A percentile compares a stretch with the other conserved stretches of the same genome.
Conservation (phyloP, 2,113 vertebrate genomes). For the Petrocephalus zakoni region DNA sequence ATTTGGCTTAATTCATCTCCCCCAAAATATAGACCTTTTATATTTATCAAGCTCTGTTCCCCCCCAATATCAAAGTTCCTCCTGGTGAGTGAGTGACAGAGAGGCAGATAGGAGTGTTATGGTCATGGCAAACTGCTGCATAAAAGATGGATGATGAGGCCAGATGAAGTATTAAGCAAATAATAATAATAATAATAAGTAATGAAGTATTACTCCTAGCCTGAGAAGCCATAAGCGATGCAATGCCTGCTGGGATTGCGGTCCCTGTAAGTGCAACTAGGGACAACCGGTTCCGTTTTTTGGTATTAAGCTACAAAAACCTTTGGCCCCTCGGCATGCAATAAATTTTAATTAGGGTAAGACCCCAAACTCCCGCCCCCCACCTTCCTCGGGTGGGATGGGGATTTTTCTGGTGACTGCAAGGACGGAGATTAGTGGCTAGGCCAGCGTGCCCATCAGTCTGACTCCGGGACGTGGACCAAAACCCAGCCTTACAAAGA, state of each 20-base stretch:
- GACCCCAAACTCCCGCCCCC: not conserved
- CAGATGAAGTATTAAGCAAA: not conserved
- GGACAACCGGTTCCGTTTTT: not conserved
- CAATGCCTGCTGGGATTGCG: not conserved
- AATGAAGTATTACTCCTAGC: not conserved
- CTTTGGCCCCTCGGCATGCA: not conserved
- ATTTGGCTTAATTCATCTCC: not conserved
- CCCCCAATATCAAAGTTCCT: not conserved
- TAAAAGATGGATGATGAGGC: not conserved
- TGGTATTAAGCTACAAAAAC: not conserved
- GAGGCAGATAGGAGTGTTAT: not conserved
- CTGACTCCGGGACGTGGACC: not conserved
- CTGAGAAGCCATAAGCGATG: not conserved
- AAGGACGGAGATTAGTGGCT: not conserved
- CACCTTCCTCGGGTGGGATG: slow-evolving; percentile 2
- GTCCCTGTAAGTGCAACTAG: not conserved
- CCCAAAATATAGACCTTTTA: not conserved
- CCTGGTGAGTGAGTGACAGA: not conserved
- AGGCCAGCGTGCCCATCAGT: not conserved
- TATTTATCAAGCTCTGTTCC: not conserved
- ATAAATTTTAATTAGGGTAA: slow-evolving; percentile 6
- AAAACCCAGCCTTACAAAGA: slow-evolving; percentile 9
- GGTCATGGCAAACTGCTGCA: not conserved
- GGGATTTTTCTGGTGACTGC: not conserved
- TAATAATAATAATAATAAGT: too few relatives aligned